Percentiles rank a stretch among this genome's conserved stretches.
Evolutionary conservation across 2,888 invertebrate genomes (phyloP).

Genomic region (Drosophila austrosaltans): DNA sequence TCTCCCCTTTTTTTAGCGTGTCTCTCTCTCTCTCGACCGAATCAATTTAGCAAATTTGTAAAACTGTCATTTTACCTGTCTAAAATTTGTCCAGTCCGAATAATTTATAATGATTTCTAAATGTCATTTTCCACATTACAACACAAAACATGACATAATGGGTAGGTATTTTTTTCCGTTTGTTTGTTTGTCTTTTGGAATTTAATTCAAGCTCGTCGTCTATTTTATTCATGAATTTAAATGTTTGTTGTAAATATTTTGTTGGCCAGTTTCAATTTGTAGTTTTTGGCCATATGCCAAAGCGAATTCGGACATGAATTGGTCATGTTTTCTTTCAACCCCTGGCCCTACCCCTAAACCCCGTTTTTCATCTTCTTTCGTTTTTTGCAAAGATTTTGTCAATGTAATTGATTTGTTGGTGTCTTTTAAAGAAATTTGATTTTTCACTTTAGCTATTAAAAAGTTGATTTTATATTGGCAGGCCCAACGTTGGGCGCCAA

Average conservation of each 20-base stretch:
- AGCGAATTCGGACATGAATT: slow-evolving; percentile 56
- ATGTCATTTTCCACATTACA: slow-evolving; percentile 11
- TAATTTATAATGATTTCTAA: slow-evolving; percentile 11
- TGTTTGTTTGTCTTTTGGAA: neutral
- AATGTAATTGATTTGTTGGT: slow-evolving; percentile 11
- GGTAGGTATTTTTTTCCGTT: slow-evolving; percentile 10
- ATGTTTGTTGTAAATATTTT: slow-evolving; percentile 44
- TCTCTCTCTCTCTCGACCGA: neutral
- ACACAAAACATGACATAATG: slow-evolving; percentile 7
- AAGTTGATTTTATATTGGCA: neutral
- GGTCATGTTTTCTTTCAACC: slow-evolving; percentile 45
- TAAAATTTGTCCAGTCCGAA: slow-evolving; percentile 8
- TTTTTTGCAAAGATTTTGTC: neutral
- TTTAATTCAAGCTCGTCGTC: slow-evolving; percentile 22
- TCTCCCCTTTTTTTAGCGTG: slow-evolving; percentile 8
- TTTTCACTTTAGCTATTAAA: slow-evolving; percentile 7
- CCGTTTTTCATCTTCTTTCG: neutral
- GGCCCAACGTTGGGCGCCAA: neutral
- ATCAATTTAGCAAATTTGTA: slow-evolving; percentile 64
- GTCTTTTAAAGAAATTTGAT: slow-evolving; percentile 1
- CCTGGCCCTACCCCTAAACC: too few relatives aligned
- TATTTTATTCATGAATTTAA: slow-evolving; percentile 77
- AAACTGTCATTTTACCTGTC: slow-evolving; percentile 58
- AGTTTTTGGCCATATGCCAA: slow-evolving; percentile 11
- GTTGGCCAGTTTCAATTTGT: slow-evolving; percentile 15